Base-by-base conservation (phyloP, 2,888 invertebrate species). In the Apodemia mormo region DNA sequence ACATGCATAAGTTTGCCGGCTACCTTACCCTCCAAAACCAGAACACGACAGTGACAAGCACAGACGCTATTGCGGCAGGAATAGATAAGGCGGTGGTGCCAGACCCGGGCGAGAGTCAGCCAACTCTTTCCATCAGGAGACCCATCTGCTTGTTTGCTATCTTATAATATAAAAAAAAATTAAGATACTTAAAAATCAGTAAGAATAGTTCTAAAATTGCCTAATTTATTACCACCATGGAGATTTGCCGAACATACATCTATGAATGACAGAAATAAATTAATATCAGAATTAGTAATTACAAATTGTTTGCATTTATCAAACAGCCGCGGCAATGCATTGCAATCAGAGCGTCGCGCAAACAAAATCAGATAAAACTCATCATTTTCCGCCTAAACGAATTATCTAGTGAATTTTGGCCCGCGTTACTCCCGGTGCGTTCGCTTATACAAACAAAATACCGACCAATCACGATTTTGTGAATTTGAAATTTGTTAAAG, bases 401-500 rank as follows among this genome's bases (percentile, higher is more conserved):
- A 90, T 92, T 90, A 90, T 80, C 82, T 81, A 79, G 81, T 80
- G 81, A 82, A 88, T 87, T 87, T 88, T 85, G 86, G 86, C 82
- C 86, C 79, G 75, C 75, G 76, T 79, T 78, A 77, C 77, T 80
- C 76, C 74, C 77, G 79, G 81, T 82, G 87, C 85, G 88, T 86
- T 76, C 83, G 87, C 83, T 89, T 90, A 86, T 85, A 81, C 91
- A 92, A 92, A 92, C 91, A 91, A 90, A 90, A 92, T 90, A 86
- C 85, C 83, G 82, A 86, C 92, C 92, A 92, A 92, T 92, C 92
- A 90, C 89, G 88, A 91, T 89, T 92, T 93, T 92, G 89, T 90
- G 92, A 93, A 92, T 91, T 92, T 92, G 88, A 92, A 92, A 92
- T 92, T 92, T 91, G 90, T 90, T 91, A 85, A 90, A 90, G 87